Conservation (phyloP, 2,797 vertebrate genomes). For the Macropodus opercularis region DNA sequence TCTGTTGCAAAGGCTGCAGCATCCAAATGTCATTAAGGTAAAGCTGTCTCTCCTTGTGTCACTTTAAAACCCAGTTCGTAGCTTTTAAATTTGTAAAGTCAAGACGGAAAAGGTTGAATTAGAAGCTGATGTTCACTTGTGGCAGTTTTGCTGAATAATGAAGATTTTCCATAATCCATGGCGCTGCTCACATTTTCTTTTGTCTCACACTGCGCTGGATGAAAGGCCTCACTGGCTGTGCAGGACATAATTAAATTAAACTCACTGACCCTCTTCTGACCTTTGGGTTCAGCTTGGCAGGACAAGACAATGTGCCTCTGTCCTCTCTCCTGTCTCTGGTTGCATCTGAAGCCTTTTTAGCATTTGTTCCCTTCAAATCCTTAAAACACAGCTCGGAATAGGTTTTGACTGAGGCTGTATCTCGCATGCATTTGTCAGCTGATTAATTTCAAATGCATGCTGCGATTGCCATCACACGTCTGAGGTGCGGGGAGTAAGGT, state of each 20-base stretch:
- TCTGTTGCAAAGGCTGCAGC: constrained; percentile 83
- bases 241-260: constrained; percentile 76
- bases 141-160: constrained; percentile 22
- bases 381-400: constrained; percentile 48
- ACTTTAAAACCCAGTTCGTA: no score
- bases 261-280: constrained; percentile 71
- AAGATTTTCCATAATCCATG: constrained; percentile 58
- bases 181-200: constrained; percentile 63
- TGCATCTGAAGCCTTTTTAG: constrained; percentile 51
- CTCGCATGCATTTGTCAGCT: constrained; percentile 5
- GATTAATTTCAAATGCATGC: constrained; percentile 15
- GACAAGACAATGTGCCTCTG: constrained; percentile 75
- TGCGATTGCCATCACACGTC: no score
- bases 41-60: not conserved
- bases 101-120: no score
- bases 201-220: constrained; percentile 53
- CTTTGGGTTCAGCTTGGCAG: constrained; percentile 65
- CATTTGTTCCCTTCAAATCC: constrained; percentile 59
- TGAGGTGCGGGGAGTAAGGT: no score
- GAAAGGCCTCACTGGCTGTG: constrained; percentile 59
- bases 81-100: no score
- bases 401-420: constrained; percentile 29
- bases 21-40: constrained; percentile 90
- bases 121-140: not conserved
- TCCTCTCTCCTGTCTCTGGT: constrained; percentile 48